Percentiles rank a stretch among this genome's conserved stretches.
Conservation (phyloP, 1,140 invertebrate genomes). For the Dendroctonus valens region DNA sequence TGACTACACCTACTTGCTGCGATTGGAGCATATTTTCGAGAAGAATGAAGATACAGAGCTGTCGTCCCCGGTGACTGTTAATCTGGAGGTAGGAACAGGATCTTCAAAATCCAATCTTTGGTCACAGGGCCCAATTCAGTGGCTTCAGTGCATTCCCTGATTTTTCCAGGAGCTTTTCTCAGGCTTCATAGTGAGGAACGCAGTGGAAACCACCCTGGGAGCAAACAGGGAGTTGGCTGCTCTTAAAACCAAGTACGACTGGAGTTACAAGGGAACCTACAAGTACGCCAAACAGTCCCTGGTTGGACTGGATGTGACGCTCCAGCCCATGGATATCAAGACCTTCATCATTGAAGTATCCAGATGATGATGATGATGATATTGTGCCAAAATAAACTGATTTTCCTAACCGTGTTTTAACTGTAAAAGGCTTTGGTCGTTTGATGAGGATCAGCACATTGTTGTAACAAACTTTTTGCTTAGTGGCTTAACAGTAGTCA, state of each 20-base stretch:
- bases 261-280: constrained; percentile 7
- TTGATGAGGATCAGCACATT: too few species aligned
- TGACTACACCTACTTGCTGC: constrained; percentile 56
- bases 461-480: too few species aligned
- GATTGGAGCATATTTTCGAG: constrained; percentile 75
- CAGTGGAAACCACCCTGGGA: constrained; percentile 21
- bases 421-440: too few species aligned
- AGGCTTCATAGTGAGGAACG: constrained; percentile 15
- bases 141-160: not conserved
- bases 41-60: constrained; percentile 59
- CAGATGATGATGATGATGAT: not conserved
- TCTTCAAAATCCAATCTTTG: not conserved
- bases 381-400: too few species aligned
- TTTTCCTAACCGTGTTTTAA: too few species aligned
- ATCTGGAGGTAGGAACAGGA: constrained; percentile 39
- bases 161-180: constrained; percentile 29
- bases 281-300: not conserved
- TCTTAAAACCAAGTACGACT: constrained; percentile 8
- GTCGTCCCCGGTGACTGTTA: constrained; percentile 58
- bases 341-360: constrained; percentile 22
- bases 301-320: not conserved
- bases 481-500: too few species aligned
- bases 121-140: too few species aligned
- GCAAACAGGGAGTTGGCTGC: constrained; percentile 15
- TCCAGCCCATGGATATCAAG: constrained; percentile 25